Evolutionary conservation across 2,113 vertebrate species (phyloP).

Genomic region (Tapirus terrestris): DNA sequence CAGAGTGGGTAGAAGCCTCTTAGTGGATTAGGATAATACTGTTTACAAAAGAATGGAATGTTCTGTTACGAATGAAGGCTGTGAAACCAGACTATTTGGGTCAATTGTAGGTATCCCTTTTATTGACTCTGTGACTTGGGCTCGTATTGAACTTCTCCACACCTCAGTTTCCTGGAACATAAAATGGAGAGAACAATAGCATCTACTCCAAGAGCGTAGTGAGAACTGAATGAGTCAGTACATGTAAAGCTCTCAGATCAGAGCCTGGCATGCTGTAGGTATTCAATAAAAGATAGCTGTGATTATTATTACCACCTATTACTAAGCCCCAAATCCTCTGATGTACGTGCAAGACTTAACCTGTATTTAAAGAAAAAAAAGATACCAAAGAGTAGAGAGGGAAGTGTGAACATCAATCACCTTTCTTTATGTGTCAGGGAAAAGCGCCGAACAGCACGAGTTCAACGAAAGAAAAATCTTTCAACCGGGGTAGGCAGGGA

Average conservation of each 20-base stretch:
- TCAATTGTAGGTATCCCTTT: neutral
- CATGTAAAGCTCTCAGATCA: neutral
- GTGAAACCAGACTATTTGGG: neutral
- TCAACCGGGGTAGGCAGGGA: neutral
- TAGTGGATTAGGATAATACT: neutral
- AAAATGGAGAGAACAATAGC: neutral
- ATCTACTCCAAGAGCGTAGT: neutral
- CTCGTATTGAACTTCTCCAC: neutral
- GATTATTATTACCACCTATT: neutral
- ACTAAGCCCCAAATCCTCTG: neutral
- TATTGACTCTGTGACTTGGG: neutral
- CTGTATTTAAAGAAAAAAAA: neutral
- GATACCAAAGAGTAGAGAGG: neutral
- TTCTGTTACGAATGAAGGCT: neutral
- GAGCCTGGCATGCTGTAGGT: neutral
- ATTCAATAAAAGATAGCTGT: neutral
- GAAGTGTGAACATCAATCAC: neutral
- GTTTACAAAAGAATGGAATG: neutral
- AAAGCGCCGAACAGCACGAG: neutral
- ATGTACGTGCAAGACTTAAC: neutral
- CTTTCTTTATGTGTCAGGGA: neutral
- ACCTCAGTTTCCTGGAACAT: neutral
- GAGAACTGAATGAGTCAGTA: neutral
- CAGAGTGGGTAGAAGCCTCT: neutral
- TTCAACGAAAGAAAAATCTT: neutral